Evolutionary conservation across 1,140 invertebrate species (phyloP), one percentile per base, ranked within the genome.

Genomic region (Nephila pilipes): DNA sequence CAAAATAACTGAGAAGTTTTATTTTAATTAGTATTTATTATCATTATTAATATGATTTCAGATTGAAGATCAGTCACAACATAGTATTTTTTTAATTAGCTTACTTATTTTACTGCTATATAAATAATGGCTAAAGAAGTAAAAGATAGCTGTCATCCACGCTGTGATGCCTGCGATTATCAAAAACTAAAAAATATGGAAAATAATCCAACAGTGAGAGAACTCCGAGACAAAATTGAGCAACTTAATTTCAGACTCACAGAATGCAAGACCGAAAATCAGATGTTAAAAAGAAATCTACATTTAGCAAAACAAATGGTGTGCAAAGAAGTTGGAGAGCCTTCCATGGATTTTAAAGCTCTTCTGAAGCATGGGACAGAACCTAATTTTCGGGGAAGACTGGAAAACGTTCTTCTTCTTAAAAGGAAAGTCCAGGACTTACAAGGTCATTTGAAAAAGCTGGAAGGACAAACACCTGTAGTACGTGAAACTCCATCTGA

Each of bases 261-360:
- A n/a, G 46, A 81, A 81, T 54, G 80, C 10, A 20, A 25, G 25
- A 55, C 38, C 8, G 80, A 81, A 81, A 81, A 81, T 54, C 80
- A 81, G 0, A 55, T 55, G 36, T n/a, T 81, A 18, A 81, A 81
- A 29, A 46, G 80, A 25, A 81, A 54, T 22, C 80, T 81, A 22
- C 22, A 81, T 5, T 54, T 81, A 18, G 46, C 80, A 0, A 81
- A 81, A n/a, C 80, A 81, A 25, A 81, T 55, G 80, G 46, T 81
- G 12, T 54, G 20, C 46, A 81, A 81, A 25, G 80, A 81, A 16
- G 20, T 55, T 25, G 80, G 80, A n/a, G 80, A 81, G 22, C 6
- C 20, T 54, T 55, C 80, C 2, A 20, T 22, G 38, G 38, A 81
- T 18, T 81, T 81, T 16, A 20, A 46, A 25, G 25, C 38, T 0